Base-by-base conservation (phyloP, 92 coral and sea anemone species). In the Galaxea fascicularis region DNA sequence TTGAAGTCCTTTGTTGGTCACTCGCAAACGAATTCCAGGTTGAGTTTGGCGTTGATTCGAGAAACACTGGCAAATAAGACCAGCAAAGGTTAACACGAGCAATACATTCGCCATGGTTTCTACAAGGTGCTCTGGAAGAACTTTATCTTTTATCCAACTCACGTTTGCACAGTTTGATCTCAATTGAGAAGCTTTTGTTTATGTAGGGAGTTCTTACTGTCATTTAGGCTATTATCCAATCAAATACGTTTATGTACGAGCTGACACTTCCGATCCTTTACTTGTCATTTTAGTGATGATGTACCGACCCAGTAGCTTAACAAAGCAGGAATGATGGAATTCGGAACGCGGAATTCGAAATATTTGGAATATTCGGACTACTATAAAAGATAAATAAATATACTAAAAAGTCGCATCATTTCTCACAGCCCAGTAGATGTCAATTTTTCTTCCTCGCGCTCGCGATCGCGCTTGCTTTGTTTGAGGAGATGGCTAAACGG, bases 11-110 rank as follows among this genome's bases (percentile, higher is more conserved):
- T 90, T 94, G 84, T 93, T 92, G 28, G 94, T 95, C 12, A 95
- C 29, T 24, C 98, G 89, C 52, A 95, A 22, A n/a, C 88, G 92
- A 78, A 95, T 83, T 13, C 98, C 98, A 44, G 98, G 98, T 30
- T 68, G 10, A 4, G 62, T 24, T 53, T 69, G 10, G 66, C 9
- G 65, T 39, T 30, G 44, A 56, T 25, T 30, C 41, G 39, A 24
- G 22, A 26, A 80, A 41, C 64, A 70, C 8, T 17, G 39, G 25
- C 66, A 67, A 17, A 80, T 22, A 25, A 56, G 15, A 27, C 68
- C 16, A 14, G 22, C 28, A 8, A 39, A 21, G 27, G 57, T 47
- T 10, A 51, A 39, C 31, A 15, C 7, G 9, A 80, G 22, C 35
- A 80, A 24, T 7, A 24, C 1, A 56, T 52, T 29, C 8, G 76